These are phyloP conservation scores for Ctenoplectra terminalis DNA, from an alignment of 1,140 invertebrate genomes.

Conservation along the genomic window DNA sequence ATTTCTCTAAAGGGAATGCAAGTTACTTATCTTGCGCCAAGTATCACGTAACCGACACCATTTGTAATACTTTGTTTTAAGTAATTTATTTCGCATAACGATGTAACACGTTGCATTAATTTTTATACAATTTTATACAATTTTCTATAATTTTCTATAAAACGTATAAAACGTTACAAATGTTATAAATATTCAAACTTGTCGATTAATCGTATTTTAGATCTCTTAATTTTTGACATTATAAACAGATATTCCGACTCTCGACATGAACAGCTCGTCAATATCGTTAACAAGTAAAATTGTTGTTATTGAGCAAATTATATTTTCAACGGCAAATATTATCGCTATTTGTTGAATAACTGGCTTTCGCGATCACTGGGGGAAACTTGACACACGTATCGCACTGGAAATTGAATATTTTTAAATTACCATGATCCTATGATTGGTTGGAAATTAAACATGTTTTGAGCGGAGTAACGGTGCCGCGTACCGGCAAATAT, in stretches of 20 bases:
- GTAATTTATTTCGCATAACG: too few relatives aligned
- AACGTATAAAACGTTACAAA: too few relatives aligned
- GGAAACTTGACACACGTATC: neutral
- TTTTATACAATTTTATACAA: too few relatives aligned
- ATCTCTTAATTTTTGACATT: too few relatives aligned
- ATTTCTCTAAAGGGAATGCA: neutral
- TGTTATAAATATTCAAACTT: too few relatives aligned
- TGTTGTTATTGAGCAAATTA: neutral
- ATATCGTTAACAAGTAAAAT: neutral
- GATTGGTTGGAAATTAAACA: neutral
- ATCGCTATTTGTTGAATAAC: neutral
- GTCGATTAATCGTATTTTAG: too few relatives aligned
- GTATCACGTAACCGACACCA: neutral
- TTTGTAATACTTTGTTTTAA: too few relatives aligned
- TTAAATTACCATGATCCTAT: neutral
- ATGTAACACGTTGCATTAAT: too few relatives aligned
- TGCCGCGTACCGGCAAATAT: neutral
- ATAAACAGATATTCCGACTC: too few relatives aligned
- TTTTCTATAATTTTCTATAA: too few relatives aligned
- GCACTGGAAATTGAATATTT: neutral
- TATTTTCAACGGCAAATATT: neutral
- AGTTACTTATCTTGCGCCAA: neutral
- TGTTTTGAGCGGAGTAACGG: neutral
- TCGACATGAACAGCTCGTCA: too few relatives aligned
- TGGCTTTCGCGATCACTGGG: neutral